These are phyloP conservation scores for Dryobotodes eremita DNA, from an alignment of 2,888 invertebrate genomes.

Conservation along the genomic window DNA sequence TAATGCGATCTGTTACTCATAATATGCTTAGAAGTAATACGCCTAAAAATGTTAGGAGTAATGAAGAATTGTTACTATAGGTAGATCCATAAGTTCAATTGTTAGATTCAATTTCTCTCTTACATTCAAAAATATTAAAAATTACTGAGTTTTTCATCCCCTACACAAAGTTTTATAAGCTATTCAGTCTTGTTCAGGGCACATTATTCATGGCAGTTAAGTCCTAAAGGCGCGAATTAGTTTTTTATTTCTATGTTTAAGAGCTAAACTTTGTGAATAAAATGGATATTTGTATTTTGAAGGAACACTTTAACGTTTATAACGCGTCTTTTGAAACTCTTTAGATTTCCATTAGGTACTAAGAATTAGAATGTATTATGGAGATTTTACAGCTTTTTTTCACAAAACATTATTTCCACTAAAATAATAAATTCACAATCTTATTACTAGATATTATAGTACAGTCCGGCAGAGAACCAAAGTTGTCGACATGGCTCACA, in stretches of 20 bases:
- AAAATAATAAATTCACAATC: neutral
- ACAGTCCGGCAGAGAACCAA: too few relatives aligned
- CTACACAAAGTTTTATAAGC: slow-evolving; percentile 30
- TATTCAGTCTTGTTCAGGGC: slow-evolving; percentile 37
- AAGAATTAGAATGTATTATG: neutral
- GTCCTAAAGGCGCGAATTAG: slow-evolving; percentile 48
- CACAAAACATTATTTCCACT: too few relatives aligned
- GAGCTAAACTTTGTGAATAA: slow-evolving; percentile 53
- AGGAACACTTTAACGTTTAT: slow-evolving; percentile 17
- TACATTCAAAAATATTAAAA: neutral
- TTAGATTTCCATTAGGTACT: slow-evolving; percentile 51
- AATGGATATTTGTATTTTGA: slow-evolving; percentile 49
- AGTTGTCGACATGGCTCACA: too few relatives aligned
- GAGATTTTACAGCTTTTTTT: neutral
- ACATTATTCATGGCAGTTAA: slow-evolving; percentile 52
- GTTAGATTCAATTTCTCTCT: neutral
- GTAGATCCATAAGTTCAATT: neutral
- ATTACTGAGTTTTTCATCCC: slow-evolving; percentile 11
- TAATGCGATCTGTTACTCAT: neutral
- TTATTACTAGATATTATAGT: neutral
- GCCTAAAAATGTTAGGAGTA: neutral
- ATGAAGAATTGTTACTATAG: neutral
- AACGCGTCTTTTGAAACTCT: slow-evolving; percentile 30
- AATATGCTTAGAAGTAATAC: neutral
- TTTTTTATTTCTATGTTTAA: slow-evolving; percentile 40